Conservation (phyloP, 2,888 invertebrate species). For the Habrosyne pyritoides region DNA sequence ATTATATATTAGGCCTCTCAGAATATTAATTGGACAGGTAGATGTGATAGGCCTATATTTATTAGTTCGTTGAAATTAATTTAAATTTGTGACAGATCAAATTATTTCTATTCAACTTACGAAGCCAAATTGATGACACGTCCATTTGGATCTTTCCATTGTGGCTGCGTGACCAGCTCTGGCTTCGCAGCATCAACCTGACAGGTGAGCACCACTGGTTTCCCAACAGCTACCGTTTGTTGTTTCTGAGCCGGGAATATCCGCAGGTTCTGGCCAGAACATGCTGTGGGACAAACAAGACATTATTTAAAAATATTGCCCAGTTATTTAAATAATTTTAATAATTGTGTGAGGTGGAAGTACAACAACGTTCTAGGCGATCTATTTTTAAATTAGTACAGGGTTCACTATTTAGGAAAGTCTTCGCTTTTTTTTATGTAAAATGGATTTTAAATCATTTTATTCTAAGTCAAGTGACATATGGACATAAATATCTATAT, state of each 20-base stretch:
- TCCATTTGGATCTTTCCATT: constrained; percentile 91
- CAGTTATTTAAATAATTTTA: background rate
- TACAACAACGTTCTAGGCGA: too few species aligned
- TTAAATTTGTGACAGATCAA: background rate
- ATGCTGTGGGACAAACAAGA: constrained; percentile 50
- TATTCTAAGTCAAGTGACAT: too few species aligned
- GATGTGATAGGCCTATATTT: too few species aligned
- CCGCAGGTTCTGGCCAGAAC: constrained; percentile 81
- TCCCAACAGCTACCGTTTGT: constrained; percentile 89
- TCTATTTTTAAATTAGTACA: too few species aligned
- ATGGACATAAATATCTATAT: too few species aligned
- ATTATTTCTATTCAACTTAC: constrained; percentile 75
- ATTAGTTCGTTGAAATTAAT: too few species aligned
- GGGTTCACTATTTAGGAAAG: too few species aligned
- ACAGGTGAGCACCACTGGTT: constrained; percentile 90
- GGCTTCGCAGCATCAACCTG: constrained; percentile 88
- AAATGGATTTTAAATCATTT: too few species aligned
- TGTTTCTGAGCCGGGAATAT: constrained; percentile 88
- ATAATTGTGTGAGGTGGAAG: background rate
- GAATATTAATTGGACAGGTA: too few species aligned
- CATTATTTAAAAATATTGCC: background rate
- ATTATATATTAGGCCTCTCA: too few species aligned
- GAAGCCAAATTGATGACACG: constrained; percentile 86
- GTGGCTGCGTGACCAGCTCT: constrained; percentile 87
- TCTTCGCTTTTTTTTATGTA: too few species aligned